phyloP scores from a whole-genome alignment of 1,140 invertebrate genomes.

The Acyrthosiphon pisum region DNA sequence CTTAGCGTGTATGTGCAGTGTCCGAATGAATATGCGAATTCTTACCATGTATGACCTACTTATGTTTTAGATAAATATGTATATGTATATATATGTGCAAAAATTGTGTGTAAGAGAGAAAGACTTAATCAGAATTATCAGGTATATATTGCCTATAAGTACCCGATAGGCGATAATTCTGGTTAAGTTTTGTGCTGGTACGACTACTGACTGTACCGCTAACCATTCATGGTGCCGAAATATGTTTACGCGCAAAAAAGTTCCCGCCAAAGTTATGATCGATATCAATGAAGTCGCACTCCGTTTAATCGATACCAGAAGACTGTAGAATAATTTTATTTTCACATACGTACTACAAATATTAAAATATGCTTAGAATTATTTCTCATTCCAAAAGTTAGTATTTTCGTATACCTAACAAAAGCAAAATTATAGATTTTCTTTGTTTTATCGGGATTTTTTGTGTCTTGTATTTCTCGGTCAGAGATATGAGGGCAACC shows the following conservation, averaged over 20 bases:
- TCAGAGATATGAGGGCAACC: background rate
- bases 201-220: background rate
- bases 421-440: background rate
- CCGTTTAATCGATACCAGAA: background rate
- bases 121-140: background rate
- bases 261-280: constrained; percentile 14
- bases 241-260: background rate
- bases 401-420: background rate
- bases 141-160: background rate
- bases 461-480: background rate
- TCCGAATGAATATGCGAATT: background rate
- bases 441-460: background rate
- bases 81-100: too few species aligned
- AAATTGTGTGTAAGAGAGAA: background rate
- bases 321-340: background rate
- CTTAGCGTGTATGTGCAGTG: background rate
- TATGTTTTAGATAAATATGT: background rate
- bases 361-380: background rate
- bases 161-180: too few species aligned
- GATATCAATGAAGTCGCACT: background rate
- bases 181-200: background rate
- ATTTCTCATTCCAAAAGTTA: background rate
- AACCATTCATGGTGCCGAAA: background rate
- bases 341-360: background rate
- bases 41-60: constrained; percentile 28